These are phyloP conservation scores for Gila orcuttii DNA, from an alignment of 2,113 vertebrate species.

Conservation along the genomic window DNA sequence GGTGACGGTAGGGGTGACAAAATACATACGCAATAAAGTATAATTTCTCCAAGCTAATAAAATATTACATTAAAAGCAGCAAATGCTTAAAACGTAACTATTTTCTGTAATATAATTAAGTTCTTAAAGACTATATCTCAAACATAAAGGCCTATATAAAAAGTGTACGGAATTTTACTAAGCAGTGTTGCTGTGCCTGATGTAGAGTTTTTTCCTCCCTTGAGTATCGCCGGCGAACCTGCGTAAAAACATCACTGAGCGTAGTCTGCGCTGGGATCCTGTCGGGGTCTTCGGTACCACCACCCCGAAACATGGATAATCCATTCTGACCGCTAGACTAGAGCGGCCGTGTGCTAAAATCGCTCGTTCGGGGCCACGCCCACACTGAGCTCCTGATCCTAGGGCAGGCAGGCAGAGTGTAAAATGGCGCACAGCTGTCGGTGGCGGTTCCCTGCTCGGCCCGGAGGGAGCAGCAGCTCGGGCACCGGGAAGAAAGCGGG, in stretches of 20 bases:
- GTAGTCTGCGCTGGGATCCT: constrained; percentile 60
- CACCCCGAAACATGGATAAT: constrained; percentile 80
- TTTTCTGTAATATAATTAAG: neutral
- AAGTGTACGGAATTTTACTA: neutral
- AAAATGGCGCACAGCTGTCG: constrained; percentile 99
- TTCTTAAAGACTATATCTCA: neutral
- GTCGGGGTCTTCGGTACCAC: constrained; percentile 71
- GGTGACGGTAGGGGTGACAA: neutral
- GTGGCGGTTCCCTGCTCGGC: constrained; percentile 99
- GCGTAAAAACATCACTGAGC: constrained; percentile 65
- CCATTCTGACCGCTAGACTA: constrained; percentile 67
- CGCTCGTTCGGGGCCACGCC: constrained; percentile 83
- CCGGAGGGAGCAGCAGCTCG: constrained; percentile 92
- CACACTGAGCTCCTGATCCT: constrained; percentile 77
- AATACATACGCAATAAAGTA: neutral
- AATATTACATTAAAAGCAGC: neutral
- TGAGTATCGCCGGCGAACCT: constrained; percentile 75
- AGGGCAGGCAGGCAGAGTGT: constrained; percentile 81
- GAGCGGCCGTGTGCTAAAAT: constrained; percentile 70
- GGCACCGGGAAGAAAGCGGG: constrained; percentile 90
- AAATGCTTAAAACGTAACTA: neutral
- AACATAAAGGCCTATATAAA: neutral
- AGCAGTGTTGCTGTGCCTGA: neutral
- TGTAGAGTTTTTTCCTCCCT: constrained; percentile 54
- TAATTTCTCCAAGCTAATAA: neutral